Base-by-base conservation (phyloP, 2,888 invertebrate species). In the Trimorus sp. region DNA sequence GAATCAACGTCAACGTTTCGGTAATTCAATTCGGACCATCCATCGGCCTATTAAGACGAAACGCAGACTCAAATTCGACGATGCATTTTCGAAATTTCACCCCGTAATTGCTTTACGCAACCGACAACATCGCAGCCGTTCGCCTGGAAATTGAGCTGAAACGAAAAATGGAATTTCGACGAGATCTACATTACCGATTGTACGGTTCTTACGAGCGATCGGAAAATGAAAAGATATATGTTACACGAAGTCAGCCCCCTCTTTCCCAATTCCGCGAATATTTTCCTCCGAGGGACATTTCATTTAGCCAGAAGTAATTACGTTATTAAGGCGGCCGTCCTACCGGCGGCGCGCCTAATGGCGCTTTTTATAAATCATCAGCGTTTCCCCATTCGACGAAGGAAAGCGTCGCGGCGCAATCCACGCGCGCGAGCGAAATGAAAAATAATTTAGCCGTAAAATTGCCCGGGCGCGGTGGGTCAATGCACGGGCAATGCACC, bases 281-380 rank as follows among this genome's bases (percentile, higher is more conserved):
- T 59, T 78, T 71, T 70, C 16, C 37, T 38, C 37, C 40, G 42
- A 37, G 42, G 58, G 40, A 69, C 51, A 51, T 59, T 66, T 66
- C 68, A 62, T 76, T 60, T 68, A 60, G 15, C 48, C 54, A 38
- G 58, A 58, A 70, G 65, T 70, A 70, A 77, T 77, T 77, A 63
- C 51, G 56, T 70, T 63, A 77, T 68, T 65, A 77, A 77, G 65
- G 45, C 65, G 53, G 40, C 51, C 70, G 40, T 70, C 68, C 60
- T 68, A 53, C 60, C 70, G 58, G 63, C 63, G 51, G 69, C 36
- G 40, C 36, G 12, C 26, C 49, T 76, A 76, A 69, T 69, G 62
- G 69, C 62, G 62, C 56, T 76, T 76, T 66, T 62, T 66, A 75
- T 75, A 75, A 75, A 75, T 74, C 59, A 66, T 65, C 65, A 73